Evolutionary conservation across 2,797 vertebrate genomes (phyloP).

Genomic region (Meda fulgida): DNA sequence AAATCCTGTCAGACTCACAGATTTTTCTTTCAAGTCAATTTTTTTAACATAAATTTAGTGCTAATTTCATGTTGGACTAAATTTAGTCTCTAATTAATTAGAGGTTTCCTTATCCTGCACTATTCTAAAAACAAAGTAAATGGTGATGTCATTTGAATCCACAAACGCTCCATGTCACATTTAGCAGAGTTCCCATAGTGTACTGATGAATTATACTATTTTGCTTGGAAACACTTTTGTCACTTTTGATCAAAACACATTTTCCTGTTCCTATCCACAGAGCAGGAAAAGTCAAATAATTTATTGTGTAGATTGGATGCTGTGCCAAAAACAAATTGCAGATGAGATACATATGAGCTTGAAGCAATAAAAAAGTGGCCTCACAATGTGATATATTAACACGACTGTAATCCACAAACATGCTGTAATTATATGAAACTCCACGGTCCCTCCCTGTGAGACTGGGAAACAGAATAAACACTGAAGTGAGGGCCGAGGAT

Average conservation of each 20-base stretch:
- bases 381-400: slow-evolving; percentile 33
- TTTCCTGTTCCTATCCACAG: slow-evolving; percentile 38
- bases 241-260: slow-evolving; percentile 36
- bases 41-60: too few species aligned
- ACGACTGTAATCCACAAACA: slow-evolving; percentile 30
- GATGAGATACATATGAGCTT: slow-evolving; percentile 16
- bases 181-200: background rate
- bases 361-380: slow-evolving; percentile 26
- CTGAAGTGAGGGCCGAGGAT: slow-evolving; percentile 10
- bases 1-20: too few species aligned
- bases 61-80: background rate
- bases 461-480: slow-evolving; percentile 35
- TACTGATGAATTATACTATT: slow-evolving; percentile 21
- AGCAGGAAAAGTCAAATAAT: slow-evolving; percentile 28
- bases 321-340: slow-evolving; percentile 36
- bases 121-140: slow-evolving; percentile 6
- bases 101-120: background rate
- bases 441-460: slow-evolving; percentile 10
- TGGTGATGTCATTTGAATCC: slow-evolving; percentile 23
- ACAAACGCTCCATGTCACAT: background rate
- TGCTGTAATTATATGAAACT: slow-evolving; percentile 36
- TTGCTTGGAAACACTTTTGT: slow-evolving; percentile 39
- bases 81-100: too few species aligned
- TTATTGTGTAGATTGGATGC: slow-evolving; percentile 14
- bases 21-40: too few species aligned